Percentiles rank a stretch among this genome's conserved stretches.
phyloP scores from a whole-genome alignment of 2,113 vertebrate genomes.

The Kryptolebias marmoratus region DNA sequence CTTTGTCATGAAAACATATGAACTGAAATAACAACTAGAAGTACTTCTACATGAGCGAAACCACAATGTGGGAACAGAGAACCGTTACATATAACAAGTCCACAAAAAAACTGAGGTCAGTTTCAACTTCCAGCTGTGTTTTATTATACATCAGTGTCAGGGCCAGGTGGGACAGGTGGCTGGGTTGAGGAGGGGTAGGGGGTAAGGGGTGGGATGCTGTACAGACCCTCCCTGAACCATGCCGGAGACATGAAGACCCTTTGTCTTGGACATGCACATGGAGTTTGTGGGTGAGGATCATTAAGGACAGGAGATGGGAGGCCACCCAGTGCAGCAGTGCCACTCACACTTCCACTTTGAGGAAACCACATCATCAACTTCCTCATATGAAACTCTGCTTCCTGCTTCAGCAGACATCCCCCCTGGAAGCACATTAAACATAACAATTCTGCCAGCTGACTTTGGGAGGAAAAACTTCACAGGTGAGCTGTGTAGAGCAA shows the following conservation, averaged over 20 bases:
- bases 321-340: slow-evolving; percentile 28
- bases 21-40: slow-evolving; percentile 29
- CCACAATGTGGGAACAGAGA: slow-evolving; percentile 9
- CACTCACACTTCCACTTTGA: slow-evolving; percentile 25
- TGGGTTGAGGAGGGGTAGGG: slow-evolving; percentile 11
- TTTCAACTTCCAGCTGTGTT: slow-evolving; percentile 18
- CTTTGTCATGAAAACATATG: slow-evolving; percentile 30
- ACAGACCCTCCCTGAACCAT: slow-evolving; percentile 37
- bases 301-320: slow-evolving; percentile 58
- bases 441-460: background rate
- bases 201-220: background rate
- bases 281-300: slow-evolving; percentile 46
- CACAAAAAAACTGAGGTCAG: background rate
- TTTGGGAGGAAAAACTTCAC: background rate
- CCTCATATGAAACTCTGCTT: slow-evolving; percentile 49
- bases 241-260: slow-evolving; percentile 16
- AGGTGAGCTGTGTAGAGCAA: too few relatives aligned
- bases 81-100: slow-evolving; percentile 7
- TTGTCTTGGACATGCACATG: slow-evolving; percentile 16
- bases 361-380: slow-evolving; percentile 50
- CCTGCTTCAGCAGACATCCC: slow-evolving; percentile 42
- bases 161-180: slow-evolving; percentile 59
- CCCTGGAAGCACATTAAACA: slow-evolving; percentile 4
- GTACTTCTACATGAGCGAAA: background rate
- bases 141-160: slow-evolving; percentile 55